A percentile compares a stretch with the other conserved stretches of the same genome.
Conservation (phyloP, 2,113 vertebrate species). For the Oophaga pumilio region DNA sequence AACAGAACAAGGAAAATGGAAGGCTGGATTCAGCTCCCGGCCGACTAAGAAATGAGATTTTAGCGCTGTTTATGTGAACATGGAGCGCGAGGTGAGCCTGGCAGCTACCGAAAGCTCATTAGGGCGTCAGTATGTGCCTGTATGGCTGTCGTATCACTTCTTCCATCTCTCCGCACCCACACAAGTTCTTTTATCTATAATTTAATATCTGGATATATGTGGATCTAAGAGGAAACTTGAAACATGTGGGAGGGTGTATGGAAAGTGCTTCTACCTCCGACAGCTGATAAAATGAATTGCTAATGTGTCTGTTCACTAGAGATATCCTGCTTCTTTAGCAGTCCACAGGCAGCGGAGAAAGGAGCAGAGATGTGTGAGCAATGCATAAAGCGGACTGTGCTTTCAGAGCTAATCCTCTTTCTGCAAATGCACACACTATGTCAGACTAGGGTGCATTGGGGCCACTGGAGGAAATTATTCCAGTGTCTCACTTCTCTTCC, state of each 20-base stretch:
- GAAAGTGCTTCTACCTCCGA: slow-evolving; percentile 58
- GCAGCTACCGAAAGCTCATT: slow-evolving; percentile 46
- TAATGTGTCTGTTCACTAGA: slow-evolving; percentile 59
- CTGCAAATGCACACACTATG: background rate
- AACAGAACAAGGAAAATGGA: slow-evolving; percentile 2
- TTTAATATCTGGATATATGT: slow-evolving; percentile 59
- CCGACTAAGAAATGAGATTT: slow-evolving; percentile 49
- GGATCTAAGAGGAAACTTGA: slow-evolving; percentile 59
- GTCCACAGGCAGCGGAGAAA: slow-evolving; percentile 35
- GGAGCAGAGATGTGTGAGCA: slow-evolving; percentile 25
- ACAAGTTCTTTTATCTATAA: slow-evolving; percentile 59
- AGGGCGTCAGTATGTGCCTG: slow-evolving; percentile 46
- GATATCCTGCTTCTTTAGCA: slow-evolving; percentile 51
- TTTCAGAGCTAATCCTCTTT: background rate
- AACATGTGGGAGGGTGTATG: slow-evolving; percentile 56
- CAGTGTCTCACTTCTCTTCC: background rate
- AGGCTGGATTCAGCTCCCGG: slow-evolving; percentile 21
- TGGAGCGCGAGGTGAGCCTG: slow-evolving; percentile 37
- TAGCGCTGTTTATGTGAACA: slow-evolving; percentile 54
- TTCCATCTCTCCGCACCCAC: slow-evolving; percentile 57
- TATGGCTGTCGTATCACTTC: slow-evolving; percentile 54
- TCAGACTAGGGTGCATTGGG: background rate
- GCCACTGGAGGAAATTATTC: background rate
- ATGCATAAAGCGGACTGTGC: background rate
- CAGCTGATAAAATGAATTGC: slow-evolving; percentile 60